Base-by-base conservation (phyloP, 2,888 invertebrate genomes). In the Phengaris alcon region DNA sequence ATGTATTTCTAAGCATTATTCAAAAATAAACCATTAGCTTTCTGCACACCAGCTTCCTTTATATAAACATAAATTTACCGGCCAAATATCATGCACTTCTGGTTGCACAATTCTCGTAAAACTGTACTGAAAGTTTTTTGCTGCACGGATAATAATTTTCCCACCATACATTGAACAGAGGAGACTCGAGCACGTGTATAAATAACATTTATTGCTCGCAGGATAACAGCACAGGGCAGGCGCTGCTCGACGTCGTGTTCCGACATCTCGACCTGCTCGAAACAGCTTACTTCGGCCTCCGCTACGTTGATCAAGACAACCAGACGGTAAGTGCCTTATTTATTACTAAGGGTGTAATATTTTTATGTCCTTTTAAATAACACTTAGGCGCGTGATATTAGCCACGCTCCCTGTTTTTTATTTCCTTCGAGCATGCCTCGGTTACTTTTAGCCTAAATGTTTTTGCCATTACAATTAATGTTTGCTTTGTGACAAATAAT, bases 271-370 rank as follows among this genome's bases (percentile, higher is more conserved):
- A 99, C 93, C 95, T 99, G 77, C 94, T 98, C 87, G 99, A 99
- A 93, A 98, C 98, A 74, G 97, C 98, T 79, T 99, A 99, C 92
- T 99, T 99, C 89, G 99, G 99, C 74, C 95, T 99, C 73, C 96
- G 99, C 79, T 99, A 97, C 88, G 95, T 99, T 78, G 98, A 99
- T 89, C 95, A 96, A 84, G 97, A 97, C 83, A 98, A 97, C 87
- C 99, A 99, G 94, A 97, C 98, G 93, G 98, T 98, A 94, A 96
- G 95, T 76, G 77, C 69, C 77, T 75, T 74, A 78, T 77, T 78
- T 78, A 77, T 78, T 76, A n/a, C 70, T 13, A n/a, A 64, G 75
- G 68, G 57, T 74, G 75, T 77, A 74, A 68, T 76, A 74, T 77
- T 73, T 75, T 77, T 77, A 77, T 46, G 57, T 69, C 73, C 74